Percentiles rank a stretch among this genome's conserved stretches.
Evolutionary conservation across 2,113 vertebrate genomes (phyloP).

Genomic region (Blennius ocellaris): DNA sequence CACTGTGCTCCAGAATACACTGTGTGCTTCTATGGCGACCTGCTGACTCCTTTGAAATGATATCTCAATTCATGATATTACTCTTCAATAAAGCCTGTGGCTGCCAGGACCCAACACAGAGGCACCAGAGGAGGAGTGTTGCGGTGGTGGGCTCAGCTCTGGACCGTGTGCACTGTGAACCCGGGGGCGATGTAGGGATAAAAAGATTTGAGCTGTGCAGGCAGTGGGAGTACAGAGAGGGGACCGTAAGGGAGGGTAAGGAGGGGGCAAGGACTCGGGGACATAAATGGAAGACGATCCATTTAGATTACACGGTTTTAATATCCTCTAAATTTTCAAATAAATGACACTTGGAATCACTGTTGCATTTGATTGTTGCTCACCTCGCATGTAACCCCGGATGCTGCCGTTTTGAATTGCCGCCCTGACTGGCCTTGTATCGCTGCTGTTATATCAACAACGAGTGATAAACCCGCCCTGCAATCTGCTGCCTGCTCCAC

Average conservation of each 20-base stretch:
- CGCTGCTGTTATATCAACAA: constrained; percentile 39
- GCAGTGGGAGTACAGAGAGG: background rate
- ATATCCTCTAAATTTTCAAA: constrained; percentile 69
- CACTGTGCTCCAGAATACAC: constrained; percentile 18
- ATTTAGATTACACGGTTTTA: constrained; percentile 74
- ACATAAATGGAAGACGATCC: constrained; percentile 64
- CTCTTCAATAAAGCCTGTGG: constrained; percentile 43
- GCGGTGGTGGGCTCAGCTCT: constrained; percentile 37
- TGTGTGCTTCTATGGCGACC: constrained; percentile 29
- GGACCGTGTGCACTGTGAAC: constrained; percentile 24
- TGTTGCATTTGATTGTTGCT: constrained; percentile 17
- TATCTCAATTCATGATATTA: constrained; percentile 60
- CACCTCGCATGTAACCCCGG: constrained; percentile 33
- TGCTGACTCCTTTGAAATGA: constrained; percentile 57
- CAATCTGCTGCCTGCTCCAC: constrained; percentile 40
- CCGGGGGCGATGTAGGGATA: constrained; percentile 54
- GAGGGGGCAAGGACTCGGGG: constrained; percentile 23
- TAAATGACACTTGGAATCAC: constrained; percentile 45
- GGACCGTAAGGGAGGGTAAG: background rate
- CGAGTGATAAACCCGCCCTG: constrained; percentile 43
- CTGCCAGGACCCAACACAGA: constrained; percentile 23
- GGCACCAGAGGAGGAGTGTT: constrained; percentile 21
- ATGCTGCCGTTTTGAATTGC: constrained; percentile 44
- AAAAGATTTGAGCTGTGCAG: constrained; percentile 56
- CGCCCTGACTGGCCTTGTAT: constrained; percentile 34